Base-by-base conservation (phyloP, 2,113 vertebrate species). In the Oceanites oceanicus region DNA sequence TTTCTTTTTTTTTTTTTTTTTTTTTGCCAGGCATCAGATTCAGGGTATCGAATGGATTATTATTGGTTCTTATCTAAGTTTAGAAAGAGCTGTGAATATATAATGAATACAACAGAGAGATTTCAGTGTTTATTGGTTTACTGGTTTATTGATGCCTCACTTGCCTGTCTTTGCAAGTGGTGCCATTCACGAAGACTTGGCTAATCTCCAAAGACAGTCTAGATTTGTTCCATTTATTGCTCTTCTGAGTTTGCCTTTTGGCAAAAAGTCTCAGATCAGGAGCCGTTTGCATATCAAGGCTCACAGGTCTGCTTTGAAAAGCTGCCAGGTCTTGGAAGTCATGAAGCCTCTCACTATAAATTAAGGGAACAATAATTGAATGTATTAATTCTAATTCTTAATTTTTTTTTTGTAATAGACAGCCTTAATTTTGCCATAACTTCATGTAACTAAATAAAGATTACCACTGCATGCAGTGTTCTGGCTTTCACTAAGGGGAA, bases 191-290 rank as follows among this genome's bases (percentile, higher is more conserved):
- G 90, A 88, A 85, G 50, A 65, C 52, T 71, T 94, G 94, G 96
- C 95, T 97, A 90, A 75, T 95, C 62, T 93, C 97, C 95, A 97
- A 96, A 95, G 88, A 53, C 45, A 87, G 90, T 95, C 67, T 87
- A 97, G 97, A 97, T 94, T 95, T 97, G 53, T 86, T 96, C 73
- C 76, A 84, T 96, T 95, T 95, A 76, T 50, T 95, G 77, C 95
- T 92, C 80, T 95, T 97, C 72, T 94, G 90, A 95, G 81, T 95
- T 96, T 92, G 80, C 86, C 86, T 97, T 95, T 92, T 96, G 90
- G 95, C 93, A 94, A 97, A 96, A 86, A 72, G 94, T 94, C 94
- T 95, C 75, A 94, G 93, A 85, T 83, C 67, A 56, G 90, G 95
- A 97, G 38, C 61, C 0, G 16, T 94, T 96, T 95, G 67, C 83